A percentile compares a stretch with the other conserved stretches of the same genome.
phyloP scores from a whole-genome alignment of 2,888 invertebrate genomes.

The Orchesellides sinensis region DNA sequence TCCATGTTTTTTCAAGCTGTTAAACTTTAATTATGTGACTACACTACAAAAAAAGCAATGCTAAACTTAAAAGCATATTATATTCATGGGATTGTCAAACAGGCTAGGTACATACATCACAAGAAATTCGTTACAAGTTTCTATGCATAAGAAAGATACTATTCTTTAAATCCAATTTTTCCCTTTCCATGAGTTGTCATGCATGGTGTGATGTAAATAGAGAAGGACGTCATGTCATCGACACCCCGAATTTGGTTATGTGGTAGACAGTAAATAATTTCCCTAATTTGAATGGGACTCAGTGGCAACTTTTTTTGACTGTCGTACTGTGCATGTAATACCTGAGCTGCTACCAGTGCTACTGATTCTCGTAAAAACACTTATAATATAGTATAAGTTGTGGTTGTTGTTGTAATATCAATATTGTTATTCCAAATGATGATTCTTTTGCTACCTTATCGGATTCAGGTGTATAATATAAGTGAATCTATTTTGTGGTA shows the following conservation, averaged over 20 bases:
- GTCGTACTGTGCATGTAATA: conserved; percentile 11
- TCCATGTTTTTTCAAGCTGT: too few relatives aligned
- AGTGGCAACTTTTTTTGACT: conserved; percentile 49
- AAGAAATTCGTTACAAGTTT: too few relatives aligned
- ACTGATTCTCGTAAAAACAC: not conserved
- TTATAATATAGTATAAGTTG: not conserved
- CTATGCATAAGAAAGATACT: not conserved
- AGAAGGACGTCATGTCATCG: conserved; percentile 67
- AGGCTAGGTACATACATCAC: too few relatives aligned
- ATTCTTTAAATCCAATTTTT: not conserved
- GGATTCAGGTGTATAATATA: too few relatives aligned
- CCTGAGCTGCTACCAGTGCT: not conserved
- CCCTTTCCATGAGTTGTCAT: conserved; percentile 19
- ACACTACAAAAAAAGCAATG: too few relatives aligned
- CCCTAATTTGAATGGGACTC: conserved; percentile 59
- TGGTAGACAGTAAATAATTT: conserved; percentile 64
- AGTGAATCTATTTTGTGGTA: not conserved
- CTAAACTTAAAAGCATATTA: too few relatives aligned
- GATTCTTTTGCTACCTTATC: too few relatives aligned
- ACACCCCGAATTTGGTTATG: conserved; percentile 64
- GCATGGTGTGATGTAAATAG: conserved; percentile 61
- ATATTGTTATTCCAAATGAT: too few relatives aligned
- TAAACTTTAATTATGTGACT: too few relatives aligned
- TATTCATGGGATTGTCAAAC: too few relatives aligned
- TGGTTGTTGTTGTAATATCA: too few relatives aligned